Percentiles rank a stretch among this genome's conserved stretches.
Evolutionary conservation across 2,888 invertebrate species (phyloP).

Genomic region (Ferrisia virgata): DNA sequence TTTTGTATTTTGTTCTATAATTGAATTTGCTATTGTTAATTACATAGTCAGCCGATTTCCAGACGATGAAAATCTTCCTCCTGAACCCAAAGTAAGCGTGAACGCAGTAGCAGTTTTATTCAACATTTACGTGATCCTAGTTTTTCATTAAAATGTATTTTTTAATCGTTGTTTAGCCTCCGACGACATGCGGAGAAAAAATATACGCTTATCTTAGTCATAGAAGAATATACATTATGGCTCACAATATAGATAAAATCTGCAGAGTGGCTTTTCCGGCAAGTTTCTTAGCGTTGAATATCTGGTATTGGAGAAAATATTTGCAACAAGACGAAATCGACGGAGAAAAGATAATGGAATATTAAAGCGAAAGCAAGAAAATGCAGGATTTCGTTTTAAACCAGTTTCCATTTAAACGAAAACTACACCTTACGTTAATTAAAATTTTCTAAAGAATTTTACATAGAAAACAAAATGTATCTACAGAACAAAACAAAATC

Average conservation of each 20-base stretch:
- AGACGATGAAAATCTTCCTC: neutral
- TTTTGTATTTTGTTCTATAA: constrained; percentile 28
- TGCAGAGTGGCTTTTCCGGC: constrained; percentile 20
- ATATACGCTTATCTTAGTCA: neutral
- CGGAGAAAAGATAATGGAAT: neutral
- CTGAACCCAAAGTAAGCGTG: neutral
- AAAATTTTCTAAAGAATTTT: neutral
- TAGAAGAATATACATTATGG: neutral
- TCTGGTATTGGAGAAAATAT: constrained; percentile 28
- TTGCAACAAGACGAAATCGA: neutral
- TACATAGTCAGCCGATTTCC: neutral
- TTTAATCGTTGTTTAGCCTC: neutral
- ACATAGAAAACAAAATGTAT: neutral
- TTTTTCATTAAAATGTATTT: neutral
- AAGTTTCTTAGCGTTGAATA: neutral
- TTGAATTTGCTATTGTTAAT: constrained; percentile 38
- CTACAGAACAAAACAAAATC: no score
- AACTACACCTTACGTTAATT: no score
- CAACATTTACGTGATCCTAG: neutral
- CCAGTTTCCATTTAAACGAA: neutral
- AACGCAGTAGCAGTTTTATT: neutral
- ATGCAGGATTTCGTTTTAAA: neutral
- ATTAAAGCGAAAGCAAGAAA: neutral
- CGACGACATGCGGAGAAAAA: neutral
- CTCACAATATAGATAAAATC: constrained; percentile 8